Base-by-base conservation (phyloP, 2,113 vertebrate genomes). In the Neopipo cinnamomea region DNA sequence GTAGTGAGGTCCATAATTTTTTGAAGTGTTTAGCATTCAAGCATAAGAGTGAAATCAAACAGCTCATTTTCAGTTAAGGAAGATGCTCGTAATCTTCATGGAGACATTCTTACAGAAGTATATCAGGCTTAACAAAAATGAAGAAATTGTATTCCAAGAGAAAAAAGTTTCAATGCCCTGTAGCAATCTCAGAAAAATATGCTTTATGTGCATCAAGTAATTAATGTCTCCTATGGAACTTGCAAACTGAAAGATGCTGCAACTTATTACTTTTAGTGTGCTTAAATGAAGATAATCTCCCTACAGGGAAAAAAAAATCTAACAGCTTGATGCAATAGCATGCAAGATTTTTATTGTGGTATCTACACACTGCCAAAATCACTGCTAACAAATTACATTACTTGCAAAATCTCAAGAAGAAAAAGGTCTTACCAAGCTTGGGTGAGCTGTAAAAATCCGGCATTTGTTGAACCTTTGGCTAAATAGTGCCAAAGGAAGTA, bases 401-500 rank as follows among this genome's bases (percentile, higher is more conserved):
- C n/a, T 82, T 90, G 67, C 56, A 91, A 85, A 96, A 80, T 58
- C 75, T 73, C 5, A 1, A 89, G 68, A 88, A 81, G 39, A 75
- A 95, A 88, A 76, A 83, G 35, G 55, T 73, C 72, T 84, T 94
- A 52, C 41, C 25, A 85, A 92, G 61, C 52, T 91, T 86, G 77
- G 44, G 65, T 77, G 91, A 97, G 42, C 83, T 95, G 70, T 47
- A 91, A 95, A 97, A 97, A 91, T 83, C 56, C 87, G 89, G 94
- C 0, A 0, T 83, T 94, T 86, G 62, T 56, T 88, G 77, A 94
- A 95, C 88, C 87, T 96, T 95, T 92, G 89, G 89, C 71, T 96
- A 96, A 89, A 95, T 68, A 95, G 74, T 93, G 91, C 74, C 95
- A 97, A 93, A 96, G 89, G 85, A 97, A 92, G 68, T 80, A 95